Evolutionary conservation across 2,888 invertebrate species (phyloP).

Genomic region (Marronus borbonicus): DNA sequence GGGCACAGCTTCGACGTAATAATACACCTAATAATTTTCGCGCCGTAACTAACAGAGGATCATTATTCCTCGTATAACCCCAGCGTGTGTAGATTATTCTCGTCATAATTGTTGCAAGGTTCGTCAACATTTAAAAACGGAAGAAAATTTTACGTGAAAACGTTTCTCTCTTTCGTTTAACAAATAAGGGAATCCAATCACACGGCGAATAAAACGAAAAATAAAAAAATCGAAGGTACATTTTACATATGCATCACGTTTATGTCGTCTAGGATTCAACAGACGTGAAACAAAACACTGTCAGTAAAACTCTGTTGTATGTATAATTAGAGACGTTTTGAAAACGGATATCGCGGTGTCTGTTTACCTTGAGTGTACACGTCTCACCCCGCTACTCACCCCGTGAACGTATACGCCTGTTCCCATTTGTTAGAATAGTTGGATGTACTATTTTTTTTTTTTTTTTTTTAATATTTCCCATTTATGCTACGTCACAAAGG

Average conservation of each 20-base stretch:
- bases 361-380: constrained; percentile 58
- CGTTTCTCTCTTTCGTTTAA: no score
- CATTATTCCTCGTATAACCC: neutral
- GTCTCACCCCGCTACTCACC: constrained; percentile 37
- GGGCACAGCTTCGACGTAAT: neutral
- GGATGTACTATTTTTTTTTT: neutral
- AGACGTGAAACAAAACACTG: constrained; percentile 48
- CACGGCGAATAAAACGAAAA: neutral
- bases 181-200: no score
- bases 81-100: neutral
- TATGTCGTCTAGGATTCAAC: constrained; percentile 35
- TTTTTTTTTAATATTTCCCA: neutral
- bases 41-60: neutral
- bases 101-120: neutral
- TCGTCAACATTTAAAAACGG: no score
- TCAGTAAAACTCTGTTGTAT: constrained; percentile 54
- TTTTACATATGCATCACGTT: constrained; percentile 28
- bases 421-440: constrained; percentile 35
- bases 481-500: neutral
- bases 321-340: constrained; percentile 61
- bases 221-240: neutral
- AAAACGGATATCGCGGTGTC: constrained; percentile 64
- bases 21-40: constrained; percentile 11
- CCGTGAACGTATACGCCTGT: constrained; percentile 44
- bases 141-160: no score